phyloP scores from a whole-genome alignment of 2,797 vertebrate genomes.

The Sebastes baramenuke region DNA sequence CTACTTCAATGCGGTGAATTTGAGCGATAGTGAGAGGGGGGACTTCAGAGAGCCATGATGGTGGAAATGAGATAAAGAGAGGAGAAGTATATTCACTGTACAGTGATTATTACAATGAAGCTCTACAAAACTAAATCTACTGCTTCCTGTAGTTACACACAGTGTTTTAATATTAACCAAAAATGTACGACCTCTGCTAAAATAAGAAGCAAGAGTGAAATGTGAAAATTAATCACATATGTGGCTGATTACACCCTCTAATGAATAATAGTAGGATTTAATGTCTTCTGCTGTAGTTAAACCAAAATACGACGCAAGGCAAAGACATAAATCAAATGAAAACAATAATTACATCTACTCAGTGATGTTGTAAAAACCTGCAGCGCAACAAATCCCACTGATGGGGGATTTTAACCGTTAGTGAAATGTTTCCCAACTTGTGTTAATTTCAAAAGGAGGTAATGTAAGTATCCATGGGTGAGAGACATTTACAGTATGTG shows the following conservation, averaged over 20 bases:
- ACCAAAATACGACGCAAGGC: neutral
- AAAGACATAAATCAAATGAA: conserved; percentile 2
- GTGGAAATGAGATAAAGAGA: conserved; percentile 26
- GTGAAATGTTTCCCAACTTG: neutral
- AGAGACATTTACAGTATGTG: neutral
- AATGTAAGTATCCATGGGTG: neutral
- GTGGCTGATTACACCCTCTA: neutral
- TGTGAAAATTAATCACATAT: conserved; percentile 1
- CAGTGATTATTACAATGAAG: neutral
- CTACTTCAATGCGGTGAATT: conserved; percentile 45
- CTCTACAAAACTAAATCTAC: neutral
- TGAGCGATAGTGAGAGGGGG: conserved; percentile 17
- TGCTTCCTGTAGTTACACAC: neutral
- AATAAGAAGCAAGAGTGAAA: neutral
- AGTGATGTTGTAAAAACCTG: conserved; percentile 8
- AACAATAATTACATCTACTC: conserved; percentile 18
- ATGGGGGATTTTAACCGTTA: neutral
- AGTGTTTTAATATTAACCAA: neutral
- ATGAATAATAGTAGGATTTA: neutral
- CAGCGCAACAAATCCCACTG: neutral
- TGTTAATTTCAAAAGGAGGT: conserved; percentile 2
- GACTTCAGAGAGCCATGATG: conserved; percentile 17
- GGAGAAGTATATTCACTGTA: neutral
- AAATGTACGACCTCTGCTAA: neutral
- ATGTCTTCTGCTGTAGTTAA: conserved; percentile 5